These are phyloP conservation scores for Hypotaenidia philippensis DNA, from an alignment of 2,797 vertebrate species.

Conservation along the genomic window DNA sequence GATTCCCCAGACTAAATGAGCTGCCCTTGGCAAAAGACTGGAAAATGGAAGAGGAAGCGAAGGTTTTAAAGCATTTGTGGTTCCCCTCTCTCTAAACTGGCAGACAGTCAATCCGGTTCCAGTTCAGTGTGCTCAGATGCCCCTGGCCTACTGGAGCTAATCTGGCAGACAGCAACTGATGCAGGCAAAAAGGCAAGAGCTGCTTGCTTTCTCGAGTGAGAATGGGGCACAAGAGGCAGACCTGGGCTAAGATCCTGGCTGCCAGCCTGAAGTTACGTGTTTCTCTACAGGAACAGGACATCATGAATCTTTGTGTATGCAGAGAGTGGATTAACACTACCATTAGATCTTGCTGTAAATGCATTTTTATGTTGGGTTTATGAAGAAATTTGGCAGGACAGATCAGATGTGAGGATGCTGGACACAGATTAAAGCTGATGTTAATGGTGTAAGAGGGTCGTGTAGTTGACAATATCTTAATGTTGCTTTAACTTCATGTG, in stretches of 20 bases:
- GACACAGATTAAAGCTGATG: neutral
- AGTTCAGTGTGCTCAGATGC: slow-evolving; percentile 1
- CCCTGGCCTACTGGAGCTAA: neutral
- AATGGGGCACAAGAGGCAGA: neutral
- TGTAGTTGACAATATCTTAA: neutral
- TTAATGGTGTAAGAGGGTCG: neutral
- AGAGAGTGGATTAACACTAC: neutral
- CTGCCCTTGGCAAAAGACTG: slow-evolving; percentile 37
- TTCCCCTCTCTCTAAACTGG: neutral
- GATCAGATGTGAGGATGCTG: neutral
- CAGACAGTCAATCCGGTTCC: neutral
- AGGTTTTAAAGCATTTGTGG: slow-evolving; percentile 26
- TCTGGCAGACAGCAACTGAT: neutral
- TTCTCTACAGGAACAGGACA: neutral
- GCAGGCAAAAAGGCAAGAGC: neutral
- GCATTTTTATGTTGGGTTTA: neutral
- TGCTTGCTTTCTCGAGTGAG: neutral
- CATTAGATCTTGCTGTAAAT: neutral
- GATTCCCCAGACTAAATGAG: slow-evolving; percentile 13
- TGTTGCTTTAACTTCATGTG: neutral
- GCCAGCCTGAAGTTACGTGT: neutral
- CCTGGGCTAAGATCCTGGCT: neutral
- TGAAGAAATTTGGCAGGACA: neutral
- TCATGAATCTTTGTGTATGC: neutral
- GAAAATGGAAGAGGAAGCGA: slow-evolving; percentile 47